Evolutionary conservation across 2,888 invertebrate species (phyloP).

Genomic region (Ganaspis brasiliensis): DNA sequence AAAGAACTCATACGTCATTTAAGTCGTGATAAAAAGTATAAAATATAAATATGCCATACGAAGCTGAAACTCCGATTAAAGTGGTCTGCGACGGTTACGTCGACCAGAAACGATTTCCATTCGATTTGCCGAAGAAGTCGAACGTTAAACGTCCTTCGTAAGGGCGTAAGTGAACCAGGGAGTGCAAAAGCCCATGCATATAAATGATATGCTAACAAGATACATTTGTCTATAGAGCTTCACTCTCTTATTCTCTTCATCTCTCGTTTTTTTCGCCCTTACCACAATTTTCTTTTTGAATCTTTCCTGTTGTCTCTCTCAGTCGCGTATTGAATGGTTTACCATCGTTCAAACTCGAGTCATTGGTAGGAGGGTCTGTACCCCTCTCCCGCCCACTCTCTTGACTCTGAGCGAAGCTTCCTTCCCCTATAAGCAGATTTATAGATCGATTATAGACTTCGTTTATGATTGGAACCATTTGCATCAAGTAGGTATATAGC

Average conservation of each 20-base stretch:
- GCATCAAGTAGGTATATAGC: constrained; percentile 76
- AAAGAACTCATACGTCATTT: no score
- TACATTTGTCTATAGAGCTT: constrained; percentile 79
- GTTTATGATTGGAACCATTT: constrained; percentile 80
- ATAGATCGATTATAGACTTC: constrained; percentile 80
- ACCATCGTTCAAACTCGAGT: constrained; percentile 42
- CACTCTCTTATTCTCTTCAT: constrained; percentile 59
- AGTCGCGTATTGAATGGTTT: constrained; percentile 20
- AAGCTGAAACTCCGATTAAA: no score
- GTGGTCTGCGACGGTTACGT: not conserved
- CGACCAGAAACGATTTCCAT: constrained; percentile 71
- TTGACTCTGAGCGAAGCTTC: constrained; percentile 58
- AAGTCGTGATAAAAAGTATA: no score
- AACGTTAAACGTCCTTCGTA: constrained; percentile 73
- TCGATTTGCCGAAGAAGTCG: constrained; percentile 76
- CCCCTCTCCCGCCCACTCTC: constrained; percentile 56
- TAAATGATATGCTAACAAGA: constrained; percentile 80
- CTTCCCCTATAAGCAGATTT: constrained; percentile 78
- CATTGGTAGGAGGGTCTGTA: constrained; percentile 53
- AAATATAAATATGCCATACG: no score
- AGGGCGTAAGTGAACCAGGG: constrained; percentile 68
- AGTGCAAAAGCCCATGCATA: constrained; percentile 79
- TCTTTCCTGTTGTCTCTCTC: constrained; percentile 24
- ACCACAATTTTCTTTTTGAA: constrained; percentile 46
- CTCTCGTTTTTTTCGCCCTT: constrained; percentile 54